Evolutionary conservation across 2,797 vertebrate genomes (phyloP), one percentile per base, ranked within the genome.

Genomic region (Danio albolineatus): DNA sequence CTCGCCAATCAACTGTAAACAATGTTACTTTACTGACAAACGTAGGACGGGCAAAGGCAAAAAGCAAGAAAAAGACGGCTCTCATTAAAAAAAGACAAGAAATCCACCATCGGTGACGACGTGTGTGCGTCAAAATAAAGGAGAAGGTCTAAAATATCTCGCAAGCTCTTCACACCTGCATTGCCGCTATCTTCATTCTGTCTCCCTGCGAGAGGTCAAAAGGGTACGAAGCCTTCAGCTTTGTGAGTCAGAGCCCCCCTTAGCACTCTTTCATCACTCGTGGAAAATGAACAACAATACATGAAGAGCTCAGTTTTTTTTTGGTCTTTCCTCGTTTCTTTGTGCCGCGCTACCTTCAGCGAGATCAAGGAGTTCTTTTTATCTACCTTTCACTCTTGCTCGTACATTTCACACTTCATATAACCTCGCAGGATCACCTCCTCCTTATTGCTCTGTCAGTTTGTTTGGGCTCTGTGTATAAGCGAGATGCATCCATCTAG

Each of bases 341-440:
- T 79, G 72, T 81, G 75, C 71, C 51, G 48, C 17, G 57, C 82
- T 65, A 39, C 73, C 57, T 21, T 83, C 69, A 74, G 61, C 46
- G 16, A 83, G 72, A 82, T 86, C 83, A 85, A 85, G 82, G 54
- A 59, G 51, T 69, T 76, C 61, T 74, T 83, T 83, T 83, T 69
- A 85, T 81, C 76, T 62, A 56, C 56, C 77, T 71, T 69, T 61
- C 71, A 48, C 73, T 53, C 48, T 82, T 13, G 1, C 39, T 10
- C 64, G 2, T 57, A 54, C 13, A 36, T 81, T 61, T 69, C 17
- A 16, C 61, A 67, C 56, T 76, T 60, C 4, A 38, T 54, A 67
- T 81, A 79, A 67, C 66, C 54, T 77, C 43, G 21, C 46, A n/a
- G 57, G 56, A 65, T 83, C 56, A 28, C 60, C 36, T 73, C 54